Evolutionary conservation across 2,888 invertebrate genomes (phyloP), one percentile per base, ranked within the genome.

Genomic region (Iselma pallidipennis): DNA sequence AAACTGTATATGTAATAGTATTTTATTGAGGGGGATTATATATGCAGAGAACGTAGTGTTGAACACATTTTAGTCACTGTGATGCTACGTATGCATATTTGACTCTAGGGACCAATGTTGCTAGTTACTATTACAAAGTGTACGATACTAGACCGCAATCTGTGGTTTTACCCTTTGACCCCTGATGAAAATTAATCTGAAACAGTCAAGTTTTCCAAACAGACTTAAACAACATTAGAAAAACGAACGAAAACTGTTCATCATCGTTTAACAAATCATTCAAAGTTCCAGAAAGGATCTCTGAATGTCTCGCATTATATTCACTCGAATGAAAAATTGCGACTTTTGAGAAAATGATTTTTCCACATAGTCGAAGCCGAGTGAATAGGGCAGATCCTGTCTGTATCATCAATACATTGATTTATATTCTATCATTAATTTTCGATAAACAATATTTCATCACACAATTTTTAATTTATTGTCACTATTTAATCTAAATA

Each of bases 41-140:
- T 59, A 63, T 59, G 63, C 63, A 59, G 49, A 55, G 56, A 28
- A 29, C 51, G 63, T 59, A 45, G 58, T 45, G 53, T 48, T 48
- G 33, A 29, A 51, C 59, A 60, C 55, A 56, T 56, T 61, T 52
- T 56, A 56, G 61, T 61, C 61, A 61, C 42, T 55, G 61, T 48
- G 49, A 45, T 42, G 45, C 45, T 45, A 57, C 61, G 45, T 61
- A 61, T 61, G 57, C 61, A 55, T 57, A 61, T 51, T 61, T 61
- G 42, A 52, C 55, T 51, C 45, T 4, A 45, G 45, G 37, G 37
- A 37, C 37, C 16, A 10, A 19, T 37, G 16, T 7, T 37, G 37
- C 19, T 37, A n/a, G 31, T 33, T 33, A 33, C 14, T 33, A 14
- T 33, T 33, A 33, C 31, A 14, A 14, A 33, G 14, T 33, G n/a